Conservation (phyloP, 1,140 invertebrate species). For the Zaprionus vittiger region DNA sequence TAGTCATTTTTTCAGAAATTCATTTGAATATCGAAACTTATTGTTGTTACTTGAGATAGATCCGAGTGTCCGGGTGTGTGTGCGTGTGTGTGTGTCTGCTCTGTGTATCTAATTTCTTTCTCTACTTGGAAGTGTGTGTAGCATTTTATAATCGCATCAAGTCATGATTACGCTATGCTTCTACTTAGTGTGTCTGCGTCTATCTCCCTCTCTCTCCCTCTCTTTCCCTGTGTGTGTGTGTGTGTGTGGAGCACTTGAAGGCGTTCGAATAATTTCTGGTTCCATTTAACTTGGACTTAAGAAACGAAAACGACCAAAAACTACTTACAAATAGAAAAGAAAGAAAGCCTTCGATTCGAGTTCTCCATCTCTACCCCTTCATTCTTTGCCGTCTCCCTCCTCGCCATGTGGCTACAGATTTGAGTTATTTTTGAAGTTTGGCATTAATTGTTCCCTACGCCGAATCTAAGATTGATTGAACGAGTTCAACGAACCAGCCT, state of each 20-base stretch:
- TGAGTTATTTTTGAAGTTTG: constrained; percentile 53
- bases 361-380: constrained; percentile 12
- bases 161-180: constrained; percentile 76
- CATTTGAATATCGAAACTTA: constrained; percentile 77
- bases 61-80: constrained; percentile 25
- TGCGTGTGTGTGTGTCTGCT: constrained; percentile 64
- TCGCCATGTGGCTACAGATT: constrained; percentile 53
- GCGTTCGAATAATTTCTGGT: constrained; percentile 81
- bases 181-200: constrained; percentile 44
- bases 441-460: constrained; percentile 80
- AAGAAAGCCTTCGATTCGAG: constrained; percentile 55
- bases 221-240: constrained; percentile 37
- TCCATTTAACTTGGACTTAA: constrained; percentile 82
- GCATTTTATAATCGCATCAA: constrained; percentile 81
- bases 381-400: no score
- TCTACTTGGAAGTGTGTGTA: constrained; percentile 49
- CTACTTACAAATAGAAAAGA: constrained; percentile 60
- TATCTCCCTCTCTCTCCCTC: constrained; percentile 6
- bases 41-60: constrained; percentile 50
- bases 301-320: constrained; percentile 59
- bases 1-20: constrained; percentile 73
- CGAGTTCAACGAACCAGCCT: constrained; percentile 51
- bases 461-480: constrained; percentile 81
- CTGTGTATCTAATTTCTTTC: constrained; percentile 80
- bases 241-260: constrained; percentile 71